Conservation (phyloP, 2,888 invertebrate genomes). For the Hedya salicella region DNA sequence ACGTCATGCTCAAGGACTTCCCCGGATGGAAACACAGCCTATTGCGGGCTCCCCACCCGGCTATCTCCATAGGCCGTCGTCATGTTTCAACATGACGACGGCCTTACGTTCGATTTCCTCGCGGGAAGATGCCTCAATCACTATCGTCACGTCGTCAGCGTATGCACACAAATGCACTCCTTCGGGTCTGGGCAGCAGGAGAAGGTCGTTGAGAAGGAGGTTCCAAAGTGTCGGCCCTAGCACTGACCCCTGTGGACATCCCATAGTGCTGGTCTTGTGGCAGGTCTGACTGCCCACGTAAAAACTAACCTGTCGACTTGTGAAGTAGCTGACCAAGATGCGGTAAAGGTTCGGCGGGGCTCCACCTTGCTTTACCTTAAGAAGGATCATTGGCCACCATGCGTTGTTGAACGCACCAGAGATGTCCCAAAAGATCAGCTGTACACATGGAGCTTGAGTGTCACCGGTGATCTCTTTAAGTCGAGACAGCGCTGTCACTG, state of each 20-base stretch:
- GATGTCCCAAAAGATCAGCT: slow-evolving; percentile 52
- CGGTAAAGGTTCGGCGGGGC: too few relatives aligned
- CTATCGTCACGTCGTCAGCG: slow-evolving; percentile 50
- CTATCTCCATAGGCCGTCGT: too few relatives aligned
- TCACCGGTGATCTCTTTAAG: slow-evolving; percentile 8
- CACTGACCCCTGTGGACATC: too few relatives aligned
- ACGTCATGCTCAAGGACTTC: slow-evolving; percentile 46
- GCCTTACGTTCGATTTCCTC: slow-evolving; percentile 42
- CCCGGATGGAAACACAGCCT: slow-evolving; percentile 46
- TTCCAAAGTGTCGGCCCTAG: too few relatives aligned
- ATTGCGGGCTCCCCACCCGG: slow-evolving; percentile 46
- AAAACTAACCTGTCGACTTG: slow-evolving; percentile 44
- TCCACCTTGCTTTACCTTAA: slow-evolving; percentile 52
- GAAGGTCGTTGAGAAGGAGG: slow-evolving; percentile 49
- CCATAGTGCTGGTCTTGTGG: too few relatives aligned
- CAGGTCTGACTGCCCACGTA: slow-evolving; percentile 49
- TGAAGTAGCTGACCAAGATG: slow-evolving; percentile 51
- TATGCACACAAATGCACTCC: slow-evolving; percentile 46
- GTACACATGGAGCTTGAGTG: slow-evolving; percentile 44
- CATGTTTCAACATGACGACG: slow-evolving; percentile 12
- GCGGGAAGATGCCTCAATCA: slow-evolving; percentile 45
- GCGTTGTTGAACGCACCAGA: slow-evolving; percentile 55
- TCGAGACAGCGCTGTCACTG: too few relatives aligned
- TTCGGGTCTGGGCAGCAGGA: slow-evolving; percentile 46
- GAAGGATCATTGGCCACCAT: slow-evolving; percentile 58